These are phyloP conservation scores for Neomorphus geoffroyi DNA, from an alignment of 2,797 vertebrate genomes.

Conservation along the genomic window DNA sequence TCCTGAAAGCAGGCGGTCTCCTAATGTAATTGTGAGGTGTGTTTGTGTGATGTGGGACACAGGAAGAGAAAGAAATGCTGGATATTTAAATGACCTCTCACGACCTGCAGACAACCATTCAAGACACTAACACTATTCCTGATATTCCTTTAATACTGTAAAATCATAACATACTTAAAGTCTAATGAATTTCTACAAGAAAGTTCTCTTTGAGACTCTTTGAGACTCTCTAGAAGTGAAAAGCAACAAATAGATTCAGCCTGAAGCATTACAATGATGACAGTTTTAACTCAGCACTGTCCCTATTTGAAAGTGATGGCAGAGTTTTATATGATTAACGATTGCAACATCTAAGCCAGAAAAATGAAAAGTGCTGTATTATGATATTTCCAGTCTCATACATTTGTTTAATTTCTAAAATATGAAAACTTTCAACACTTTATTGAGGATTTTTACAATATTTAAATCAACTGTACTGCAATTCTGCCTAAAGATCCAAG, in stretches of 20 bases:
- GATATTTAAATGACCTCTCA: background rate
- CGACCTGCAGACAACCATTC: background rate
- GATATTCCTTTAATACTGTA: background rate
- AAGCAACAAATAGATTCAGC: background rate
- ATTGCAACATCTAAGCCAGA: background rate
- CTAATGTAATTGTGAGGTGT: background rate
- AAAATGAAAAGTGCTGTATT: background rate
- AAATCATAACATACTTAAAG: background rate
- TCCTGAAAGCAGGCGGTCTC: background rate
- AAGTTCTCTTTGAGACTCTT: background rate
- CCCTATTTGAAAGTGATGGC: background rate
- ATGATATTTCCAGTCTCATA: background rate
- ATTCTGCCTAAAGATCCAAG: background rate
- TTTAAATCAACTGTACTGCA: background rate
- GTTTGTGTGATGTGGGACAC: background rate
- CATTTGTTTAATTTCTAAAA: background rate
- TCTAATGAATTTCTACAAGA: background rate
- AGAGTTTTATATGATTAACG: background rate
- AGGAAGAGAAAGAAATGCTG: background rate
- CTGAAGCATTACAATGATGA: background rate
- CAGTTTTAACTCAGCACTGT: background rate
- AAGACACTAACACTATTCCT: background rate
- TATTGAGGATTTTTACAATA: background rate
- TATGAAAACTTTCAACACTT: background rate
- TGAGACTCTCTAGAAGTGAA: background rate